These are phyloP conservation scores for Erpetoichthys calabaricus DNA, from an alignment of 2,797 vertebrate species.

Conservation along the genomic window DNA sequence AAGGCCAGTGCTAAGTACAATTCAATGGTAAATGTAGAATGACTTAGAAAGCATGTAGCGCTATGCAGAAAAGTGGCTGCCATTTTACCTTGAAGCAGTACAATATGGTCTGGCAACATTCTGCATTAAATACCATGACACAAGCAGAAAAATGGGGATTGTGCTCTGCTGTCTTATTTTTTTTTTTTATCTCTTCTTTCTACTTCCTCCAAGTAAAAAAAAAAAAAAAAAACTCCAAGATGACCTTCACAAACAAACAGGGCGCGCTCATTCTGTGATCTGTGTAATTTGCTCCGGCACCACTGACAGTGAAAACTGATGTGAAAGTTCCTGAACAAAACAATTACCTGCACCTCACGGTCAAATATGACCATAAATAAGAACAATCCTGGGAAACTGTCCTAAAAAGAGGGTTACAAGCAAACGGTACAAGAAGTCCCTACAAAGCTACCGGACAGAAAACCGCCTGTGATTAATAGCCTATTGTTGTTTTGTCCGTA, in stretches of 20 bases:
- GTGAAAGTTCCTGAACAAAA: conserved; percentile 22
- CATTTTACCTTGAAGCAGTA: no score
- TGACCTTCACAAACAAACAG: not conserved
- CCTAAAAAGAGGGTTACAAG: conserved; percentile 22
- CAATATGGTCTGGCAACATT: no score
- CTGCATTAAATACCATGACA: no score
- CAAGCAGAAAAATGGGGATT: no score
- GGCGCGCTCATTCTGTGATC: not conserved
- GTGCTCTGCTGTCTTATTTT: no score
- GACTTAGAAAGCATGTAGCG: no score
- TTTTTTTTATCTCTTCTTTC: no score
- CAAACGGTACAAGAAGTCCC: conserved; percentile 24
- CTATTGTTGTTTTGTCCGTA: conserved; percentile 41
- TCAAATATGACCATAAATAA: conserved; percentile 28
- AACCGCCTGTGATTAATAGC: conserved; percentile 42
- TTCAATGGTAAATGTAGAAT: no score
- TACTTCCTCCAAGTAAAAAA: not conserved
- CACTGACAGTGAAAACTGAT: conserved; percentile 1
- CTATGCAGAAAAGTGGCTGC: no score
- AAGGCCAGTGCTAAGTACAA: no score
- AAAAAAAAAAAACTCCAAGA: not conserved
- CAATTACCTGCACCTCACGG: conserved; percentile 25
- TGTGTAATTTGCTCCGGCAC: not conserved
- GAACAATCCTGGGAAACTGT: conserved; percentile 32
- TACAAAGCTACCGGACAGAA: conserved; percentile 27